Evolutionary conservation across 2,797 vertebrate species (phyloP), one percentile per base, ranked within the genome.

Genomic region (Syngnathus acus): DNA sequence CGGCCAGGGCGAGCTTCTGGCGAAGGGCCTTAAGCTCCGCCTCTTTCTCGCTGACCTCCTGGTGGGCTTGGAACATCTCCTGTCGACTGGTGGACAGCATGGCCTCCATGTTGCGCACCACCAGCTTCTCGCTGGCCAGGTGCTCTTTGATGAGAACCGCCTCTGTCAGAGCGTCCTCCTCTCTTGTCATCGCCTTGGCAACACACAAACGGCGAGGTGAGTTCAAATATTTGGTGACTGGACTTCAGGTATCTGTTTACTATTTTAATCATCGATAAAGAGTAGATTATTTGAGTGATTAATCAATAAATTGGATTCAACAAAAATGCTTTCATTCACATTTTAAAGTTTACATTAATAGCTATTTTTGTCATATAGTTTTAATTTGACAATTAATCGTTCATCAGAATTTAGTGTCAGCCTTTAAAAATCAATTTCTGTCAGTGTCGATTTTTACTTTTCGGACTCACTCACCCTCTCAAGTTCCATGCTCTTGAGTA

Each of bases 1-100:
- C 94, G 0, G 97, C 92, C 64, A 97, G 89, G 1, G 89, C 86
- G 72, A 99, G 90, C 66, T 93, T 90, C 74, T 98, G 95, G 55
- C 92, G 94, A 54, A 98, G 88, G 43, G 94, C 76, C 78, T 95
- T 95, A 68, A 98, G 92, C 87, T 98, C 94, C 0, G 94, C 91
- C 72, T 98, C 94, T 70, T 92, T 94, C 85, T 98, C 95, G 0
- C 93, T 94, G 57, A 92, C 89, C 0, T 83, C 92, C 75, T 97
- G 88, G 53, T 98, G 94, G 61, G 90, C 94, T 78, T 99, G 94
- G 88, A 98, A 98, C 89, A 99, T 97, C 81, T 98, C 98, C 70
- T 98, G 94, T 73, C 97, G 93, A 71, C 94, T 96, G 66, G 90
- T 86, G 68, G 95, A 92, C 75, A 99, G 89, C 55, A 98, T 81